A percentile compares a stretch with the other conserved stretches of the same genome.
Evolutionary conservation across 2,888 invertebrate species (phyloP).

Genomic region (Clostera curtula): DNA sequence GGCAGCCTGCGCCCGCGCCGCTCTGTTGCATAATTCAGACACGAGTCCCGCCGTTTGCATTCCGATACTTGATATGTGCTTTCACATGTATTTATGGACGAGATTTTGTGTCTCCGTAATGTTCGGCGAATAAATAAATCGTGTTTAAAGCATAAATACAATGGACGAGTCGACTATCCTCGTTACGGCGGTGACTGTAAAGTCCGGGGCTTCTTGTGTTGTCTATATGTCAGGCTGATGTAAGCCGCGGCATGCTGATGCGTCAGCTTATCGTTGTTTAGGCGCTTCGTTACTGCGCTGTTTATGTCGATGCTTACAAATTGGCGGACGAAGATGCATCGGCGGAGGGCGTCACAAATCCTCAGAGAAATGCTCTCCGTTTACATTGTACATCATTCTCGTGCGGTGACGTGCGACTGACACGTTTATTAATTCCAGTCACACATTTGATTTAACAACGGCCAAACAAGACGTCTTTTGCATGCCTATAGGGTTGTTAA

Average conservation of each 20-base stretch:
- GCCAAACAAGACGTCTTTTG: too few species aligned
- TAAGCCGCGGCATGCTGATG: constrained; percentile 53
- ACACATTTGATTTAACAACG: constrained; percentile 22
- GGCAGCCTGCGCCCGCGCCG: constrained; percentile 51
- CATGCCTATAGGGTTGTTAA: constrained; percentile 10
- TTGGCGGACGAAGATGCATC: constrained; percentile 52
- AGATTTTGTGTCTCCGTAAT: constrained; percentile 74
- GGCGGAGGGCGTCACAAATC: constrained; percentile 42
- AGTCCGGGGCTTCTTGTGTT: constrained; percentile 62
- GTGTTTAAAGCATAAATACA: constrained; percentile 71
- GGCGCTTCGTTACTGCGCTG: constrained; percentile 65
- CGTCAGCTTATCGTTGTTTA: constrained; percentile 54
- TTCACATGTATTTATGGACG: constrained; percentile 75
- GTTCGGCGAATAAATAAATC: constrained; percentile 74
- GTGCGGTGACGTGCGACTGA: constrained; percentile 31
- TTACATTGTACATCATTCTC: constrained; percentile 48
- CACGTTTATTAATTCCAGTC: constrained; percentile 33
- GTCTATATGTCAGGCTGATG: constrained; percentile 65
- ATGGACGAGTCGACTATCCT: constrained; percentile 65
- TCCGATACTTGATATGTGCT: constrained; percentile 75
- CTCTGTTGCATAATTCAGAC: constrained; percentile 73
- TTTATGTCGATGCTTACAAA: constrained; percentile 69
- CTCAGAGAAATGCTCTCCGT: constrained; percentile 34
- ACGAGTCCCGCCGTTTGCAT: constrained; percentile 70
- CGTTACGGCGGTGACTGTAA: constrained; percentile 72